Evolutionary conservation across 2,888 invertebrate species (phyloP).

Genomic region (Liopterus haemorrhoidalis): DNA sequence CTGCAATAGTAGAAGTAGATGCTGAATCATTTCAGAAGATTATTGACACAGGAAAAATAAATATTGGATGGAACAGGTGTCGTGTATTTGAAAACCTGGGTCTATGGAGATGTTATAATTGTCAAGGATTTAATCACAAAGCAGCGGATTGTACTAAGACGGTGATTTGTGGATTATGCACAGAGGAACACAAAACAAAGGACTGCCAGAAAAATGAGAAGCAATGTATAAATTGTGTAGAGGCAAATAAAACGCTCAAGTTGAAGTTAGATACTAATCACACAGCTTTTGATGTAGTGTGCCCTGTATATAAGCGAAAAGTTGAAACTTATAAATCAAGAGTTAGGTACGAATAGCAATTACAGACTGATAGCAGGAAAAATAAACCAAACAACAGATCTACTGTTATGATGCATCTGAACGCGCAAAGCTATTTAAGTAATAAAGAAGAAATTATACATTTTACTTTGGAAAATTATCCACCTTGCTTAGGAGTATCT

Average conservation of each 20-base stretch:
- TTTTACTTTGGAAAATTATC: too few relatives aligned
- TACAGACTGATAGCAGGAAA: too few relatives aligned
- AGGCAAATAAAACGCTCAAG: constrained; percentile 2
- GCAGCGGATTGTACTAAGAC: neutral
- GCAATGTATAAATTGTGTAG: constrained; percentile 3
- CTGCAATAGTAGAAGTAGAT: constrained; percentile 7
- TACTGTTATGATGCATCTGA: too few relatives aligned
- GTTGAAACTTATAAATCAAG: too few relatives aligned
- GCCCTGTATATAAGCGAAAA: too few relatives aligned
- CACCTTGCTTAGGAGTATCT: too few relatives aligned
- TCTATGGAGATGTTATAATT: constrained; percentile 3
- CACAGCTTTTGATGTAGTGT: constrained; percentile 4
- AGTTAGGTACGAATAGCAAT: too few relatives aligned
- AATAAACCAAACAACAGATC: too few relatives aligned
- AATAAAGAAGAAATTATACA: too few relatives aligned
- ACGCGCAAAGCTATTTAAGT: too few relatives aligned
- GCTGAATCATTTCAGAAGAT: neutral
- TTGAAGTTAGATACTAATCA: constrained; percentile 3
- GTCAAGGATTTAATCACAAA: constrained; percentile 7
- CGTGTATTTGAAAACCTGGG: constrained; percentile 7
- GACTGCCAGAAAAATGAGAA: neutral
- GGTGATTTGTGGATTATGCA: neutral
- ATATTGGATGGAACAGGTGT: constrained; percentile 10
- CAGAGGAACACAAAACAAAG: neutral
- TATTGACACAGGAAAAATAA: constrained; percentile 5